Conservation (phyloP, 2,888 invertebrate species). For the Drepanosiphum platanoidis region DNA sequence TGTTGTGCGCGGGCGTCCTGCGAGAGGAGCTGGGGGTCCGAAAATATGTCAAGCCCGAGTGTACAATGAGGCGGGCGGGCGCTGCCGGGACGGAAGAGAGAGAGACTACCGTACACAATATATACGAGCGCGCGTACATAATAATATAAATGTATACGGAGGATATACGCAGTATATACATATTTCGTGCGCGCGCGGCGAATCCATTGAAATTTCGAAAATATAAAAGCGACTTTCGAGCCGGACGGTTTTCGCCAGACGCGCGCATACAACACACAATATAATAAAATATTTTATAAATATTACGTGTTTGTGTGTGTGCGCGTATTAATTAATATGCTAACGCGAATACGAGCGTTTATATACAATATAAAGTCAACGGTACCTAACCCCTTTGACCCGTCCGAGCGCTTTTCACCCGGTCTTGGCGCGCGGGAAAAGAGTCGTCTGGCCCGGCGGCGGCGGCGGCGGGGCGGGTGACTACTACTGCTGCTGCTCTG, state of each 20-base stretch:
- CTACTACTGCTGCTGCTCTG: too few relatives aligned
- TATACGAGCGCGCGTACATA: background rate
- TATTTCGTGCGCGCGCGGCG: too few relatives aligned
- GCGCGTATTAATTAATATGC: conserved; percentile 45
- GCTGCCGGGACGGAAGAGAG: background rate
- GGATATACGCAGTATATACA: too few relatives aligned
- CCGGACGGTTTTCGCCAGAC: conserved; percentile 47
- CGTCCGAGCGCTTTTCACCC: background rate
- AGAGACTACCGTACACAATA: background rate
- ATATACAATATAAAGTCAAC: background rate
- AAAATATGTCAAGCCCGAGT: conserved; percentile 37
- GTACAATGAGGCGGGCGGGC: background rate
- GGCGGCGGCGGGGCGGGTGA: too few relatives aligned
- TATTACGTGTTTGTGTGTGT: background rate
- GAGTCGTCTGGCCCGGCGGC: background rate
- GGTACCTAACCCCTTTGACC: background rate
- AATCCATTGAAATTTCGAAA: conserved; percentile 48
- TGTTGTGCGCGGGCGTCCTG: background rate
- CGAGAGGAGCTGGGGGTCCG: background rate
- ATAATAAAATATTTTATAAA: background rate
- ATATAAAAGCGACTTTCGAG: conserved; percentile 44
- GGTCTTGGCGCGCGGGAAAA: background rate
- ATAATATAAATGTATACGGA: too few relatives aligned
- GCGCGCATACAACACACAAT: background rate
- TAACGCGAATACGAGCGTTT: conserved; percentile 27